Conservation (phyloP, 2,797 vertebrate species). For the Sciurus vulgaris region DNA sequence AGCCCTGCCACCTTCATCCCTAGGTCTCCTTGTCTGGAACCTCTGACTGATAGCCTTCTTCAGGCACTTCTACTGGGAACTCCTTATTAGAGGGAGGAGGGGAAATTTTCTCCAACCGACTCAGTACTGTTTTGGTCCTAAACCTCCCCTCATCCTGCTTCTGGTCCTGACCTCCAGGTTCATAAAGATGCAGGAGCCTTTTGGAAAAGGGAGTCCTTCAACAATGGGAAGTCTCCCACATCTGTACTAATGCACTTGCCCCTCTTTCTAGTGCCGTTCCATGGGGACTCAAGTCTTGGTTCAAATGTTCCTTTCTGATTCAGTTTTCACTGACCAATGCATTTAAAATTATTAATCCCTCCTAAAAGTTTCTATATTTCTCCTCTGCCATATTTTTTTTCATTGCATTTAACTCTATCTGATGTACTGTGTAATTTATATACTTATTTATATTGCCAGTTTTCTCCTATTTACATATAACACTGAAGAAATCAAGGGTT, state of each 20-base stretch:
- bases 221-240: neutral
- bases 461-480: neutral
- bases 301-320: constrained; percentile 7
- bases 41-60: neutral
- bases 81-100: neutral
- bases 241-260: neutral
- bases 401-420: neutral
- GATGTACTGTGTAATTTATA: neutral
- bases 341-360: neutral
- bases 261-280: neutral
- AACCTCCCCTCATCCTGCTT: too few relatives aligned
- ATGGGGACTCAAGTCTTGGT: neutral
- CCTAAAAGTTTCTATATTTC: neutral
- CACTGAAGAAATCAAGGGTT: neutral
- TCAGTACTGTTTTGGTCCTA: neutral
- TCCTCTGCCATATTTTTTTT: neutral
- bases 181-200: neutral
- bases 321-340: neutral
- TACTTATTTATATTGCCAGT: neutral
- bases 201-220: neutral
- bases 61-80: neutral
- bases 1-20: neutral
- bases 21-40: neutral
- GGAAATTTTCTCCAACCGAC: neutral
- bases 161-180: neutral